Percentiles rank a stretch among this genome's conserved stretches.
These are phyloP conservation scores for Synanceia verrucosa DNA, from an alignment of 2,797 vertebrate species.

Conservation along the genomic window DNA sequence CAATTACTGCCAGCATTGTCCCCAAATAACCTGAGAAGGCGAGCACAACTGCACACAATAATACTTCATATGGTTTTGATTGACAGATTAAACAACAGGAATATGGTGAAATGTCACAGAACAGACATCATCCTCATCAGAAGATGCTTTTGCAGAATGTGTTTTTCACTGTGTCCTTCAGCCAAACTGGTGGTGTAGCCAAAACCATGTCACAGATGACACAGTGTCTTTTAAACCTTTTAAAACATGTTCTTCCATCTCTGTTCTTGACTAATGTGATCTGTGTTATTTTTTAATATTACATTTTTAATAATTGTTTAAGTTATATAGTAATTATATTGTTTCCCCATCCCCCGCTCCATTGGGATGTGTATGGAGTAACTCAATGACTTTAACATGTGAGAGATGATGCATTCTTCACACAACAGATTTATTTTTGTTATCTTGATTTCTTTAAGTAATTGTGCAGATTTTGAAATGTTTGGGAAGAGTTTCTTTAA, in stretches of 20 bases:
- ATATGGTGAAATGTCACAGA: neutral
- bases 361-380: neutral
- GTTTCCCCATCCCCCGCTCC: neutral
- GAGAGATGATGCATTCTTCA: constrained; percentile 26
- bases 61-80: neutral
- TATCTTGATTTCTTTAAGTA: constrained; percentile 42
- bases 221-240: neutral
- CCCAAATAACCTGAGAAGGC: neutral
- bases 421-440: constrained; percentile 28
- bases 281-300: neutral
- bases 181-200: constrained; percentile 5
- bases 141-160: neutral
- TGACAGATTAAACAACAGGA: neutral
- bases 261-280: neutral
- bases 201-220: neutral
- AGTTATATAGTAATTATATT: neutral
- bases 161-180: neutral
- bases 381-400: constrained; percentile 15
- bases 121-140: neutral
- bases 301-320: constrained; percentile 11
- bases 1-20: neutral
- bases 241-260: neutral
- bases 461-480: constrained; percentile 29
- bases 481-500: constrained; percentile 14
- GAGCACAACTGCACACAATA: no score